Conservation (phyloP, 2,888 invertebrate species). For the Parthenolecanium corni region DNA sequence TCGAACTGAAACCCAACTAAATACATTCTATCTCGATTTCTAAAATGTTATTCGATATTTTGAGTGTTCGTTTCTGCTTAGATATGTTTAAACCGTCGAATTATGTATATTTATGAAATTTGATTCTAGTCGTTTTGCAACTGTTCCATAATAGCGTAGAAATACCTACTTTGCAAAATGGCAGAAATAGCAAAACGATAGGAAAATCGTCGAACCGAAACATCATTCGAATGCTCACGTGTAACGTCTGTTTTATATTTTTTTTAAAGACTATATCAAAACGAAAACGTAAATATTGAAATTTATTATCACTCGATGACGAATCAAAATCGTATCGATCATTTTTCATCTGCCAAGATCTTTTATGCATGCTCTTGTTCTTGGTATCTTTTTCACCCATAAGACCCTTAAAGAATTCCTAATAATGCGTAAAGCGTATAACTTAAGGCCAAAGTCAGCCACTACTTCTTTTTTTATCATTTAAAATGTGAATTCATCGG, state of each 20-base stretch:
- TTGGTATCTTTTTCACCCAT: no score
- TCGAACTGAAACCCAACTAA: no score
- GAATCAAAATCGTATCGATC: slow-evolving; percentile 25
- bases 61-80: no score
- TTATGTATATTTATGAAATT: no score
- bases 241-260: not conserved
- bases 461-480: slow-evolving; percentile 12
- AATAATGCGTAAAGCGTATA: slow-evolving; percentile 27
- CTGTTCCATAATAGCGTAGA: no score
- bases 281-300: slow-evolving; percentile 20
- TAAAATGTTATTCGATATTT: no score
- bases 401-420: slow-evolving; percentile 4
- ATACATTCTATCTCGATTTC: no score
- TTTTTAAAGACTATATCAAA: slow-evolving; percentile 7
- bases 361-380: no score
- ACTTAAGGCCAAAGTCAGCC: slow-evolving; percentile 22
- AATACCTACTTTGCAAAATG: no score
- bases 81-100: no score
- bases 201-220: not conserved
- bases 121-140: no score
- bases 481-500: slow-evolving; percentile 22
- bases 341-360: slow-evolving; percentile 11
- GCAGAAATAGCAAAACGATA: no score
- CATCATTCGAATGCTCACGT: not conserved
- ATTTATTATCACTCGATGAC: slow-evolving; percentile 22